phyloP scores from a whole-genome alignment of 2,888 invertebrate species.

The Leucophora obtusa region DNA sequence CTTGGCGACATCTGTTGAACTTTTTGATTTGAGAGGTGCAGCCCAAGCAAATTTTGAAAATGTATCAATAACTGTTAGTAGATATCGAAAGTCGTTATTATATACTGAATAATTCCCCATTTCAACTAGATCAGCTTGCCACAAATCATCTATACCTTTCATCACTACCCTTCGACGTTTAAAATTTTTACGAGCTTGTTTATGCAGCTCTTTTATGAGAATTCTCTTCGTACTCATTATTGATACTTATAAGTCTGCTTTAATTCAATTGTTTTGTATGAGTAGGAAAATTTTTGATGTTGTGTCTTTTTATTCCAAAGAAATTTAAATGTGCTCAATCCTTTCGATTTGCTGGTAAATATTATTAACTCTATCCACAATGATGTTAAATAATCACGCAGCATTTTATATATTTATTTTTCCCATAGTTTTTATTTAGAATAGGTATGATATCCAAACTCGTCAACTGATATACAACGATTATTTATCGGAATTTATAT shows the following conservation, averaged over 20 bases:
- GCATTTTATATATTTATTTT: too few species aligned
- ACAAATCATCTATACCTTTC: conserved; percentile 58
- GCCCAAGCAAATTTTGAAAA: conserved; percentile 23
- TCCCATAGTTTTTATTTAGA: too few species aligned
- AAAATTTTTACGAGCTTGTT: conserved; percentile 50
- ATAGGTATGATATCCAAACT: background rate
- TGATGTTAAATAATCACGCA: too few species aligned
- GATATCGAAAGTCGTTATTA: conserved; percentile 24
- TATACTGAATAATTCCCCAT: conserved; percentile 8
- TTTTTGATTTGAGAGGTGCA: background rate
- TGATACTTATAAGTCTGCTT: background rate
- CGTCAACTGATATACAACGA: background rate
- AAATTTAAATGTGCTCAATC: too few species aligned
- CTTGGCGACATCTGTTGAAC: background rate
- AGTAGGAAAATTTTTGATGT: background rate
- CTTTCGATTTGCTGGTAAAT: too few species aligned
- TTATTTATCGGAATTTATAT: too few species aligned
- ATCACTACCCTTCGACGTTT: conserved; percentile 48
- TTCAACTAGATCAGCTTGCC: conserved; percentile 67
- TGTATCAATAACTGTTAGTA: conserved; percentile 29
- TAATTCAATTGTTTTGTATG: background rate
- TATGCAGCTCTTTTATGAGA: conserved; percentile 52
- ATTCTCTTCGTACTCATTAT: conserved; percentile 18
- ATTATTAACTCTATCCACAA: too few species aligned
- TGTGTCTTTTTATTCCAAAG: too few species aligned